These are phyloP conservation scores for Pammene fasciana DNA, from an alignment of 2,888 invertebrate species.

Conservation along the genomic window DNA sequence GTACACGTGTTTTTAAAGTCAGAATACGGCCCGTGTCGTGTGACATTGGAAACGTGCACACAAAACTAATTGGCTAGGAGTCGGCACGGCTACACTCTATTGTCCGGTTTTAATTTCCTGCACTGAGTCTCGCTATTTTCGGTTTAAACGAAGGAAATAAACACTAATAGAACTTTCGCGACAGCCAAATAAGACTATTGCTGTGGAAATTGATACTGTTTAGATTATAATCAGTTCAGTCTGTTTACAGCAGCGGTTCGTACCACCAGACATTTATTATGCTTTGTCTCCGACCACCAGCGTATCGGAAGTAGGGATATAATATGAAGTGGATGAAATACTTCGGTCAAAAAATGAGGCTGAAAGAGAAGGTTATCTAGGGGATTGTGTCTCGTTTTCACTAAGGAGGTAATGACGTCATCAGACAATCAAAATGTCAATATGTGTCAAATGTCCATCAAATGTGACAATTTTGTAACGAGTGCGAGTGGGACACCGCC, in stretches of 20 bases:
- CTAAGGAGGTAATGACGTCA: too few relatives aligned
- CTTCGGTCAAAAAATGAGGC: too few relatives aligned
- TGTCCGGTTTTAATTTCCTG: slow-evolving; percentile 41
- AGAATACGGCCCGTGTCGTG: slow-evolving; percentile 6
- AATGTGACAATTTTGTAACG: too few relatives aligned
- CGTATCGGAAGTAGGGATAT: too few relatives aligned
- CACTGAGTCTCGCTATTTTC: background rate
- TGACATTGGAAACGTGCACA: slow-evolving; percentile 18
- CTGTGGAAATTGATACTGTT: background rate
- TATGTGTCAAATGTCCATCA: too few relatives aligned
- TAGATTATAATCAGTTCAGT: background rate
- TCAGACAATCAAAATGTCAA: too few relatives aligned
- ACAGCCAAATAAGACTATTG: background rate
- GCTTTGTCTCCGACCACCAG: too few relatives aligned
- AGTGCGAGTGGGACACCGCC: too few relatives aligned
- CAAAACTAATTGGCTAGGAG: slow-evolving; percentile 39
- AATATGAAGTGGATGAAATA: too few relatives aligned
- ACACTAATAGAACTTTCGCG: background rate
- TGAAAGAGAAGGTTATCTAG: too few relatives aligned
- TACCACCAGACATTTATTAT: too few relatives aligned
- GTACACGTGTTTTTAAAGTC: background rate
- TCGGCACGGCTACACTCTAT: slow-evolving; percentile 19
- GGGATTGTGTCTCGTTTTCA: too few relatives aligned
- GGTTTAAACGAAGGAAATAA: slow-evolving; percentile 1
- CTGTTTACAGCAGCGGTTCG: background rate